These are phyloP conservation scores for Isichthys henryi DNA, from an alignment of 2,113 vertebrate genomes.

Conservation along the genomic window DNA sequence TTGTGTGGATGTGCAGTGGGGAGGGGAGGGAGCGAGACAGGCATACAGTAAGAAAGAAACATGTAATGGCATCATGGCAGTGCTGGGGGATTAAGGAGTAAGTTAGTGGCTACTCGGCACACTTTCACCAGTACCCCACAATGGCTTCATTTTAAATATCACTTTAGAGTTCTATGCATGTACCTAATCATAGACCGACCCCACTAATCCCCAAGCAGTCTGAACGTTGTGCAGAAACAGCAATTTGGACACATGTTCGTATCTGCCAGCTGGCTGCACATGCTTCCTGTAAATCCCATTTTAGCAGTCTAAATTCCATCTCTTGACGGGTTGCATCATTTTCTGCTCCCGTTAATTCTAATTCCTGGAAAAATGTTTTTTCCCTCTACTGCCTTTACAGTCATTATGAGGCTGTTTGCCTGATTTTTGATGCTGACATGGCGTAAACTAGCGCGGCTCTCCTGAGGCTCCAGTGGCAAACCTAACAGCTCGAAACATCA, in stretches of 20 bases:
- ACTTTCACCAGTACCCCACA: not conserved
- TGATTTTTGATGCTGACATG: not conserved
- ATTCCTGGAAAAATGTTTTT: slow-evolving; percentile 4
- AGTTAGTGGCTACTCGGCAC: not conserved
- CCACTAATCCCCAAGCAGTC: not conserved
- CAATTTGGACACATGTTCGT: not conserved
- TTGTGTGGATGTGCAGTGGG: slow-evolving; percentile 25
- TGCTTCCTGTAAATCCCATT: not conserved
- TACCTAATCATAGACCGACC: not conserved
- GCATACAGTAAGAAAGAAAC: not conserved
- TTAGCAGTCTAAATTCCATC: not conserved
- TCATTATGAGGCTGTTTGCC: not conserved
- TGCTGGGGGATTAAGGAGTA: not conserved
- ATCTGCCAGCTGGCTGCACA: not conserved
- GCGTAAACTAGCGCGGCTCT: not conserved
- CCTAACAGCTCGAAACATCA: not conserved
- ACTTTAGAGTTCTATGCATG: not conserved
- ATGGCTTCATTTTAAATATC: not conserved
- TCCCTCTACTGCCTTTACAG: not conserved
- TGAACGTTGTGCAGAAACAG: slow-evolving; percentile 1
- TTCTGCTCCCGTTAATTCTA: not conserved
- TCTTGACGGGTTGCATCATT: not conserved
- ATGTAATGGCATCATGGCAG: not conserved
- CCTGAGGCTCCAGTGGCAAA: not conserved
- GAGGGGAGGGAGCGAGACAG: not conserved